Conservation (phyloP, 2,113 vertebrate genomes). For the Sinocyclocheilus anshuiensis region DNA sequence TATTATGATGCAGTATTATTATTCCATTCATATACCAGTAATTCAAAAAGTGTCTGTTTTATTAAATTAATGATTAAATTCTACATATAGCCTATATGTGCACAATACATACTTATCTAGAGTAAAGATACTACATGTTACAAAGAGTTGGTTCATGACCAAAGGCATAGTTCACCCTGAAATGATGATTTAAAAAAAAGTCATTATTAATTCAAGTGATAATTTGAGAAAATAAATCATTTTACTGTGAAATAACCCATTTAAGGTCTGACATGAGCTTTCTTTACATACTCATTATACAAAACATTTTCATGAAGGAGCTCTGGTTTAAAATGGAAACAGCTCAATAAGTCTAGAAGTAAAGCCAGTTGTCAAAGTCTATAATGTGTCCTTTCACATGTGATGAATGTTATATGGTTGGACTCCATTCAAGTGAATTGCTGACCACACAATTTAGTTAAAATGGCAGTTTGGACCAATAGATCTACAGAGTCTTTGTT, state of each 20-base stretch:
- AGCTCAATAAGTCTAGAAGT: slow-evolving; percentile 61
- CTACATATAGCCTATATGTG: neutral
- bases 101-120: neutral
- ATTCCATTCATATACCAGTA: neutral
- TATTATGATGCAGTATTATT: neutral
- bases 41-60: neutral
- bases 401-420: slow-evolving; percentile 68
- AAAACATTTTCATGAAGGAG: slow-evolving; percentile 41
- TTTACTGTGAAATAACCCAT: neutral
- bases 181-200: neutral
- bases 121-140: neutral
- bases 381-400: slow-evolving; percentile 63
- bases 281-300: neutral
- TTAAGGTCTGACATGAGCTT: neutral
- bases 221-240: too few relatives aligned
- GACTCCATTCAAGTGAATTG: slow-evolving; percentile 66
- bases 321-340: slow-evolving; percentile 39
- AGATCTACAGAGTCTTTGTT: slow-evolving; percentile 71
- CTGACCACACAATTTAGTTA: slow-evolving; percentile 73
- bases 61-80: neutral
- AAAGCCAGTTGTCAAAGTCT: slow-evolving; percentile 55
- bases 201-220: too few relatives aligned
- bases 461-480: slow-evolving; percentile 59
- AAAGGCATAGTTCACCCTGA: neutral
- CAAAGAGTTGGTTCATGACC: neutral